A percentile compares a stretch with the other conserved stretches of the same genome.
Conservation (phyloP, 2,888 invertebrate genomes). For the Caenorhabditis wallacei region DNA sequence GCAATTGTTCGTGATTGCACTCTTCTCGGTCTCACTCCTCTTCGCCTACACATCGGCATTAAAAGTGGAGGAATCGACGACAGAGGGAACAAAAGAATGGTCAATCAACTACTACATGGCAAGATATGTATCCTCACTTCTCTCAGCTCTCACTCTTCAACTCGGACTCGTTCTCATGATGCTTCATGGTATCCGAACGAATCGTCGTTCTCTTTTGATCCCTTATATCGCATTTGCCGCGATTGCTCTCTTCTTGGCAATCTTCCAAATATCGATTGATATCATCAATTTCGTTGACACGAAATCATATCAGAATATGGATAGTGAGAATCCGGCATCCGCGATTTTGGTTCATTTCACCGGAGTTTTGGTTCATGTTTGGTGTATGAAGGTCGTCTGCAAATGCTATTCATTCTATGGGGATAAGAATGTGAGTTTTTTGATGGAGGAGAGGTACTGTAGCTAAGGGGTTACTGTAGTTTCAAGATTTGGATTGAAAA, state of each 20-base stretch:
- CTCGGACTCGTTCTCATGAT: conserved; percentile 77
- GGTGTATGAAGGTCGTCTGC: conserved; percentile 82
- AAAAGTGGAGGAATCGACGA: conserved; percentile 35
- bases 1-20: conserved; percentile 78
- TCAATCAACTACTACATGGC: conserved; percentile 59
- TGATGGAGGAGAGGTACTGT: too few relatives aligned
- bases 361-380: conserved; percentile 81
- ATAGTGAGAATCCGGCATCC: conserved; percentile 48
- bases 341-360: conserved; percentile 73
- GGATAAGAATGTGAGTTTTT: conserved; percentile 80
- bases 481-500: too few relatives aligned
- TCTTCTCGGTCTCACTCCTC: conserved; percentile 76
- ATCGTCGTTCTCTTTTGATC: conserved; percentile 77
- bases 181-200: conserved; percentile 80
- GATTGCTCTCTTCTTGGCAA: conserved; percentile 72
- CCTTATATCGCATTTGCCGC: conserved; percentile 81
- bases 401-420: conserved; percentile 82
- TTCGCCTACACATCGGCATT: conserved; percentile 65
- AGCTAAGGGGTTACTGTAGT: too few relatives aligned
- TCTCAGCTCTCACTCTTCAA: conserved; percentile 74
- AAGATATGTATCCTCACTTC: conserved; percentile 71
- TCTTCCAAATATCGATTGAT: conserved; percentile 75
- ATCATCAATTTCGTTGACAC: conserved; percentile 68
- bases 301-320: conserved; percentile 60
- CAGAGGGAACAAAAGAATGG: conserved; percentile 45